Conservation (phyloP, 1,140 invertebrate genomes). For the Meteorus sp. region DNA sequence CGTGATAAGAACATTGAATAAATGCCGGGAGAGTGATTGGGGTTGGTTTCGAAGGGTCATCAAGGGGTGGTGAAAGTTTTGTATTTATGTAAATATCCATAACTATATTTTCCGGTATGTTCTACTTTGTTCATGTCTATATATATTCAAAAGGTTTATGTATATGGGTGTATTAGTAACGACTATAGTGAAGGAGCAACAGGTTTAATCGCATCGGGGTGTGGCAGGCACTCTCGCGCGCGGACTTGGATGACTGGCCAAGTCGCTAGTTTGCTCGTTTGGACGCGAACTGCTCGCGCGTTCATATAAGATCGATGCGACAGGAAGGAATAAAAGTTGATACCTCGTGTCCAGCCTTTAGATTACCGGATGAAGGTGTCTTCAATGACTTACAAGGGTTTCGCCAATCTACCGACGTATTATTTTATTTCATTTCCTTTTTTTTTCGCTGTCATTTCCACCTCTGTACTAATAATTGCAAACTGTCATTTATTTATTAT, state of each 20-base stretch:
- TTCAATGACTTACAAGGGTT: slow-evolving; percentile 15
- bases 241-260: slow-evolving; percentile 28
- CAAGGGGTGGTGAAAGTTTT: no score
- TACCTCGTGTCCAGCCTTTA: slow-evolving; percentile 23
- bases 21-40: no score
- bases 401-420: slow-evolving; percentile 10
- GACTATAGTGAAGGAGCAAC: slow-evolving; percentile 48
- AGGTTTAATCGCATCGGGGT: slow-evolving; percentile 54
- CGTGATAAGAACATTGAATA: no score
- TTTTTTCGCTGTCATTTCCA: neutral
- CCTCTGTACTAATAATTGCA: neutral
- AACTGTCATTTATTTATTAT: neutral
- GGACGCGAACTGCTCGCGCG: slow-evolving; percentile 8
- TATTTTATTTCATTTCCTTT: slow-evolving; percentile 15
- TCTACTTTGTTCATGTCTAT: no score
- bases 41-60: no score
- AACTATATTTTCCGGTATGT: slow-evolving; percentile 31
- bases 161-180: slow-evolving; percentile 32
- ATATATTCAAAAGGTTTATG: slow-evolving; percentile 29
- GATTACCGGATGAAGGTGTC: slow-evolving; percentile 21
- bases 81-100: no score
- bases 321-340: slow-evolving; percentile 34
- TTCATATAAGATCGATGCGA: slow-evolving; percentile 45
- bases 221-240: slow-evolving; percentile 41
- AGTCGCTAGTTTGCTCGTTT: slow-evolving; percentile 24